Evolutionary conservation across 2,888 invertebrate species (phyloP).

Genomic region (Agriopis aurantiaria): DNA sequence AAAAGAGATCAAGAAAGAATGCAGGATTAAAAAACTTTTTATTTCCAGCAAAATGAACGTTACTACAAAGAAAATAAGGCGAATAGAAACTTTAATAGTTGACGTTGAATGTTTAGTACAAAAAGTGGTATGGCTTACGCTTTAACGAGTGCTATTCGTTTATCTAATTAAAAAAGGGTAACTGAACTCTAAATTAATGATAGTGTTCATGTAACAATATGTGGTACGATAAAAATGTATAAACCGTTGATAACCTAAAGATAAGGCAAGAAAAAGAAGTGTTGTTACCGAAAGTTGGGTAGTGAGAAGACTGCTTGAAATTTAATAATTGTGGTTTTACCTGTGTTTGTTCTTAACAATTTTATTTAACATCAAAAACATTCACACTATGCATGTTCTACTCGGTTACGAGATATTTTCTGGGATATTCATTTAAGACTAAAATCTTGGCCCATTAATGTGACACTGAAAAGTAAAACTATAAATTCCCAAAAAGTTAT

Average conservation of each 20-base stretch:
- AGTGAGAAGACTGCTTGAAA: not conserved
- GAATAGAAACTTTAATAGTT: slow-evolving; percentile 4
- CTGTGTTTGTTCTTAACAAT: not conserved
- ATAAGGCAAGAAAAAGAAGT: slow-evolving; percentile 21
- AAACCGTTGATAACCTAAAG: slow-evolving; percentile 36
- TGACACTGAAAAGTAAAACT: not conserved
- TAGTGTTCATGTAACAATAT: slow-evolving; percentile 49
- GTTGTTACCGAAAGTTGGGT: not conserved
- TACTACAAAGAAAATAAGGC: slow-evolving; percentile 11
- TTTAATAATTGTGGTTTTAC: not conserved
- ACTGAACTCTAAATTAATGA: slow-evolving; percentile 63
- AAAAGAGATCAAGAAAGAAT: slow-evolving; percentile 17
- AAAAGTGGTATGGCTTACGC: slow-evolving; percentile 41
- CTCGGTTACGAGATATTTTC: not conserved
- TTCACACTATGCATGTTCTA: not conserved
- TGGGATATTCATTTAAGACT: not conserved
- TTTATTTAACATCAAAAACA: not conserved
- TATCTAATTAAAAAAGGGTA: slow-evolving; percentile 61
- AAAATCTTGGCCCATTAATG: not conserved
- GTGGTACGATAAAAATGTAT: slow-evolving; percentile 49
- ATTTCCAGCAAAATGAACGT: slow-evolving; percentile 19
- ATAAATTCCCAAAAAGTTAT: not conserved
- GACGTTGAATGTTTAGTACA: slow-evolving; percentile 14
- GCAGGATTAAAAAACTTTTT: slow-evolving; percentile 23
- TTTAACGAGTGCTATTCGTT: slow-evolving; percentile 54